phyloP scores from a whole-genome alignment of 2,797 vertebrate species.

The Melanotaenia maccullochi region DNA sequence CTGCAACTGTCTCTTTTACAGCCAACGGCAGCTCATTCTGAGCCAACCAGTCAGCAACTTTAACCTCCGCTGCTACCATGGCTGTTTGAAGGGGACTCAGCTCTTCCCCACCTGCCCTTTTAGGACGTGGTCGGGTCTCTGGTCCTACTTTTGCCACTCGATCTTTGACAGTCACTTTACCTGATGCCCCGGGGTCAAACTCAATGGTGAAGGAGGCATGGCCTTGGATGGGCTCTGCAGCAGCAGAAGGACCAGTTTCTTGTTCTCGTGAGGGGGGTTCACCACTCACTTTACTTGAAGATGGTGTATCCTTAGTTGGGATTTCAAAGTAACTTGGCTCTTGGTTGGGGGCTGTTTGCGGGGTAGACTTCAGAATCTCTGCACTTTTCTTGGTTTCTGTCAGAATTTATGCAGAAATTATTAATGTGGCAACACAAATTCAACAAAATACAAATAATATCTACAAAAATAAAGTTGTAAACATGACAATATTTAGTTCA shows the following conservation, averaged over 20 bases:
- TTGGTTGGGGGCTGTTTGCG: conserved; percentile 83
- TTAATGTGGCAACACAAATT: conserved; percentile 4
- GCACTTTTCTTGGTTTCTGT: conserved; percentile 78
- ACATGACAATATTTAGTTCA: neutral
- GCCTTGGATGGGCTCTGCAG: conserved; percentile 76
- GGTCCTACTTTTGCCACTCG: conserved; percentile 87
- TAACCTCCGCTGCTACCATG: conserved; percentile 95
- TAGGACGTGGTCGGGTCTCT: conserved; percentile 89
- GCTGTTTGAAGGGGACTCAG: conserved; percentile 92
- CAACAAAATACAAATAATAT: neutral
- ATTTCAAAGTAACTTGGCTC: conserved; percentile 98
- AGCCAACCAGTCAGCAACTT: conserved; percentile 97
- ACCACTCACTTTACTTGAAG: conserved; percentile 77
- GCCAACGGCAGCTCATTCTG: conserved; percentile 95
- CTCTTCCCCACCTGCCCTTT: conserved; percentile 87
- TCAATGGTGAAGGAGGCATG: conserved; percentile 98
- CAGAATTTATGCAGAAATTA: conserved; percentile 12
- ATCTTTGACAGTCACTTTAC: conserved; percentile 92
- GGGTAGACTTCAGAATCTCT: conserved; percentile 77
- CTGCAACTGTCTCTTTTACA: conserved; percentile 87
- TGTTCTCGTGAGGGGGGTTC: conserved; percentile 87
- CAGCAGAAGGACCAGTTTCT: conserved; percentile 75
- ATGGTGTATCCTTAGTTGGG: conserved; percentile 88
- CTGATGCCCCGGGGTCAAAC: conserved; percentile 89
- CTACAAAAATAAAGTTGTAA: neutral